Base-by-base conservation (phyloP, 2,888 invertebrate genomes). In the Mycogona germanica region DNA sequence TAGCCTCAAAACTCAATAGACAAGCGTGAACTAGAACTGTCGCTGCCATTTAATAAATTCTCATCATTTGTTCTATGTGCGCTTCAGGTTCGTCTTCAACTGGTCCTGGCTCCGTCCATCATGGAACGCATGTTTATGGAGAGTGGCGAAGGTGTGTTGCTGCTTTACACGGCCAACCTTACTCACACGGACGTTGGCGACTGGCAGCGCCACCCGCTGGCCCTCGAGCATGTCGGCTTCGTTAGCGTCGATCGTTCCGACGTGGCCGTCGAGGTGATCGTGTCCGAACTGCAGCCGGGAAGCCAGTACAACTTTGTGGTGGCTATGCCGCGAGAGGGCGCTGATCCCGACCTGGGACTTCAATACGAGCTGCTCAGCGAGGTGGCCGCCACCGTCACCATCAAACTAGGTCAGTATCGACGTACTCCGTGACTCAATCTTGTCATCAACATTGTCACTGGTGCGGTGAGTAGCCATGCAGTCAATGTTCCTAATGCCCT, bases 41-140 rank as follows among this genome's bases (percentile, higher is more conserved):
- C n/a, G n/a, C n/a, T n/a, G n/a, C n/a, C n/a, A n/a, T n/a, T n/a
- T n/a, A n/a, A n/a, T n/a, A n/a, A n/a, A n/a, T n/a, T n/a, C n/a
- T n/a, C 40, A 38, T 21, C 5, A 21, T n/a, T n/a, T n/a, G n/a
- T n/a, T n/a, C n/a, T n/a, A n/a, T n/a, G n/a, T n/a, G n/a, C n/a
- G n/a, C n/a, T n/a, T n/a, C n/a, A n/a, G n/a, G n/a, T 49, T 5
- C 54, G 54, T 4, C 21, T 54, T 38, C 54, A 54, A 30, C 48
- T 54, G 12, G 21, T 54, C 17, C n/a, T 54, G 48, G 30, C 41
- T 1, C 41, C 40, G 12, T 23, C 41, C 2, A 23, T 54, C 9
- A 54, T 54, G 54, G 49, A 54, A 26, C 48, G 49, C 19, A 48
- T 54, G 35, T 49, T 54, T 26, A 49, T 49, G 49, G 45, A 52